A percentile compares a stretch with the other conserved stretches of the same genome.
phyloP scores from a whole-genome alignment of 1,140 invertebrate species.

The Leptonema lineaticorne region DNA sequence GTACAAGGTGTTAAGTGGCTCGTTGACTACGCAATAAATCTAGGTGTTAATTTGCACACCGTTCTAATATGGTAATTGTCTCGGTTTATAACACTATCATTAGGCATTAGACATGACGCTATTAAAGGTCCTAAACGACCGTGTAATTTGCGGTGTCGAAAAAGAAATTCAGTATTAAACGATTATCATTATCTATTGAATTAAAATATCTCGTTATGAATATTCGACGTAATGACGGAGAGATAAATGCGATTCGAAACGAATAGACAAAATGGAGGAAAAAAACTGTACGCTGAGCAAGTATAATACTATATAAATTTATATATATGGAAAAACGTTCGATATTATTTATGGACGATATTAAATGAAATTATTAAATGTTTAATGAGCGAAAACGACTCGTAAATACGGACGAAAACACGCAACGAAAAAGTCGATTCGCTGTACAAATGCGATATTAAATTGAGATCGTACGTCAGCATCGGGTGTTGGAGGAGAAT shows the following conservation, averaged over 20 bases:
- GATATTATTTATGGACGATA: slow-evolving; percentile 2
- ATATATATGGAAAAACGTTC: background rate
- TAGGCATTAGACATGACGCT: background rate
- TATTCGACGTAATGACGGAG: background rate
- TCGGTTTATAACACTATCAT: background rate
- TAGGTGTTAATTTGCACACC: slow-evolving; percentile 9
- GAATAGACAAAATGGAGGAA: background rate
- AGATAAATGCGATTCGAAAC: background rate
- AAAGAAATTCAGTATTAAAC: slow-evolving; percentile 8
- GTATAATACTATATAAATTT: no score
- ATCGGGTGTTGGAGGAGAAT: no score
- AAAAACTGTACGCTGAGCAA: no score
- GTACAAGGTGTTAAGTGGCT: slow-evolving; percentile 7
- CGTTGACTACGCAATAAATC: background rate
- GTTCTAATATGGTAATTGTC: slow-evolving; percentile 14
- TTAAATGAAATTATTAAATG: slow-evolving; percentile 17
- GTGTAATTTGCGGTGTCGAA: background rate
- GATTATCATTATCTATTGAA: background rate
- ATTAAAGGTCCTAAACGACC: no score
- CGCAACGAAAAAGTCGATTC: background rate
- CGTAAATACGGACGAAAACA: slow-evolving; percentile 11
- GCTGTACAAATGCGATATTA: no score
- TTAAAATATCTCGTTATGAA: background rate
- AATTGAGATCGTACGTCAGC: no score
- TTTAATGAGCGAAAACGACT: slow-evolving; percentile 15